Evolutionary conservation across 2,888 invertebrate species (phyloP).

Genomic region (Volucella bombylans): DNA sequence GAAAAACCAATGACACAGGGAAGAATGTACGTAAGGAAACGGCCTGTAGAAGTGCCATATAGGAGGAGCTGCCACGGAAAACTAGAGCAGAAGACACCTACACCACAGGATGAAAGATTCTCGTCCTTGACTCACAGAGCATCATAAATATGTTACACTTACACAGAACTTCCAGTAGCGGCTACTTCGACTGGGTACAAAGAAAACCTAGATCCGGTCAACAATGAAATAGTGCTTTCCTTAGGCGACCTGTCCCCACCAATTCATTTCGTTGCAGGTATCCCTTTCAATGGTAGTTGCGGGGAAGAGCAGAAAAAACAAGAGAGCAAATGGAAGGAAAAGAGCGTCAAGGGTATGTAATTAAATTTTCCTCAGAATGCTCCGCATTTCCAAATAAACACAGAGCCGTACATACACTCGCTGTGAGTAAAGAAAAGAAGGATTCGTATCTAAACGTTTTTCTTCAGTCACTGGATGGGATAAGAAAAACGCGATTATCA

Average conservation of each 20-base stretch:
- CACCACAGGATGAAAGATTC: too few species aligned
- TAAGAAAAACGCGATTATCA: slow-evolving; percentile 62
- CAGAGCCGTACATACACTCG: neutral
- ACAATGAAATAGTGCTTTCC: neutral
- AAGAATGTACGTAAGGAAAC: too few species aligned
- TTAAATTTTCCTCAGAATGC: slow-evolving; percentile 70
- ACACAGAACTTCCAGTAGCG: too few species aligned
- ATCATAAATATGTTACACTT: too few species aligned
- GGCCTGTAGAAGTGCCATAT: too few species aligned
- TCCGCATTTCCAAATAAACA: slow-evolving; percentile 2
- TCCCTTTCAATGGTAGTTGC: slow-evolving; percentile 3
- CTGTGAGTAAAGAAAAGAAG: slow-evolving; percentile 19
- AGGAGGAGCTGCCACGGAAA: too few species aligned
- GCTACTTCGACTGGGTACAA: too few species aligned
- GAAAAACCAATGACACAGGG: too few species aligned
- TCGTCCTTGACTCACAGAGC: too few species aligned
- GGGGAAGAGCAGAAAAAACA: neutral
- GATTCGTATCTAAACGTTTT: slow-evolving; percentile 52
- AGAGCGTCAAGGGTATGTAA: slow-evolving; percentile 62
- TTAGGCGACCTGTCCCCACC: slow-evolving; percentile 42
- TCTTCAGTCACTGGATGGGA: slow-evolving; percentile 36
- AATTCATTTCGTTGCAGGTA: slow-evolving; percentile 63
- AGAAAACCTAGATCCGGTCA: too few species aligned
- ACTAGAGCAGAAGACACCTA: too few species aligned
- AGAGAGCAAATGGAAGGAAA: neutral